Evolutionary conservation across 2,888 invertebrate species (phyloP).

Genomic region (Deilephila porcellus): DNA sequence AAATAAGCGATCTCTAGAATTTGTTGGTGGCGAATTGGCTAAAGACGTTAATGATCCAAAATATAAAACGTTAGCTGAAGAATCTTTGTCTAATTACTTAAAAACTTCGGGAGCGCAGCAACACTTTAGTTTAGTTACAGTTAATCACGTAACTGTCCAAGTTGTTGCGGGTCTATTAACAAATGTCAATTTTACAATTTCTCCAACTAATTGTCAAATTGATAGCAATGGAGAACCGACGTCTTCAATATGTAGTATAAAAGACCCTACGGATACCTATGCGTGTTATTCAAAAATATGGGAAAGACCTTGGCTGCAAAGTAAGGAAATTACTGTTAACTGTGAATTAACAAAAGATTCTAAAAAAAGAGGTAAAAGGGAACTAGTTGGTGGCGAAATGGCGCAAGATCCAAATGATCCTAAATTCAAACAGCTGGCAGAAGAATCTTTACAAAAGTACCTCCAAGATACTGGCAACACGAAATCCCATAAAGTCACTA

Average conservation of each 20-base stretch:
- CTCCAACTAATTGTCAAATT: constrained; percentile 69
- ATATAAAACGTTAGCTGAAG: constrained; percentile 49
- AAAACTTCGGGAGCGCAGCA: constrained; percentile 42
- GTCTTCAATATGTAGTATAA: constrained; percentile 34
- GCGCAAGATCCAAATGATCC: neutral
- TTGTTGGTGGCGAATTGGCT: constrained; percentile 38
- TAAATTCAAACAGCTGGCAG: neutral
- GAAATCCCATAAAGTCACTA: constrained; percentile 44
- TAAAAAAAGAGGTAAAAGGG: constrained; percentile 37
- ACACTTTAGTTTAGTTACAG: constrained; percentile 52
- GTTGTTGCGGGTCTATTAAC: constrained; percentile 78
- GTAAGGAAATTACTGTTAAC: constrained; percentile 47
- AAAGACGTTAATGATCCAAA: constrained; percentile 44
- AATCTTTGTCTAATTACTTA: constrained; percentile 50
- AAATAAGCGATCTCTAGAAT: constrained; percentile 43
- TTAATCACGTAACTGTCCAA: constrained; percentile 68
- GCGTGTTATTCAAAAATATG: constrained; percentile 43
- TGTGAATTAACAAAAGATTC: constrained; percentile 40
- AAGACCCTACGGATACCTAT: neutral
- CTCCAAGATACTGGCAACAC: constrained; percentile 33
- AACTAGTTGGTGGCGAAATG: neutral
- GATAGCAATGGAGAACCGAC: constrained; percentile 33
- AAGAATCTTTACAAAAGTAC: constrained; percentile 44
- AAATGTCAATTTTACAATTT: constrained; percentile 81
- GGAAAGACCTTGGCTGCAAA: constrained; percentile 43